Evolutionary conservation across 2,888 invertebrate genomes (phyloP).

Genomic region (Thymelicus sylvestris): DNA sequence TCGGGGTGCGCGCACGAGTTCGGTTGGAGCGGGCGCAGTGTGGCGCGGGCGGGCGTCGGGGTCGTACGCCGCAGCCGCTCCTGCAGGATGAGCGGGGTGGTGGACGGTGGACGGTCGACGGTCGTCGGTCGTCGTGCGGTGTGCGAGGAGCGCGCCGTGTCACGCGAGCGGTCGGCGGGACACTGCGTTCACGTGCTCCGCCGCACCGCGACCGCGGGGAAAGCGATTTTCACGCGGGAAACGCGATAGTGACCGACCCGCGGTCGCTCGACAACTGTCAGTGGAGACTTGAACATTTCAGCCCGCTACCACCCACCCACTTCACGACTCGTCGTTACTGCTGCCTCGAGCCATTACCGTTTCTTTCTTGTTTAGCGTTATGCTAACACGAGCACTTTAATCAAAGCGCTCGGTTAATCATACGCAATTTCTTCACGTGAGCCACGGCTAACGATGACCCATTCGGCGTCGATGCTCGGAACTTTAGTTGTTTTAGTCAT

Average conservation of each 20-base stretch:
- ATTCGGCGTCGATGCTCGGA: not conserved
- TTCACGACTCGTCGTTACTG: slow-evolving; percentile 43
- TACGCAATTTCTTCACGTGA: slow-evolving; percentile 32
- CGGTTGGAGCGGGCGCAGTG: slow-evolving; percentile 61
- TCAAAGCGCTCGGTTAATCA: slow-evolving; percentile 34
- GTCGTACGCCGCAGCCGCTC: slow-evolving; percentile 60
- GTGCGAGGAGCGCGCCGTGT: slow-evolving; percentile 70
- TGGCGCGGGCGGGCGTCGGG: slow-evolving; percentile 68
- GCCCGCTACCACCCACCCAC: slow-evolving; percentile 48
- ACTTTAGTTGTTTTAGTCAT: slow-evolving; percentile 2
- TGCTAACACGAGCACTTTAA: slow-evolving; percentile 38
- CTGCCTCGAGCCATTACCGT: slow-evolving; percentile 42
- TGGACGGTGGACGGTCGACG: no score
- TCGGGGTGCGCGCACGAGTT: slow-evolving; percentile 55
- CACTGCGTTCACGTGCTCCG: slow-evolving; percentile 81
- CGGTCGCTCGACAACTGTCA: slow-evolving; percentile 74
- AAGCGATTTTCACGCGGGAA: slow-evolving; percentile 83
- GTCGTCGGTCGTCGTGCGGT: slow-evolving; percentile 46
- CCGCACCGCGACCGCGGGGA: slow-evolving; percentile 73
- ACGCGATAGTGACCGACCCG: slow-evolving; percentile 76
- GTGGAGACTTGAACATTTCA: slow-evolving; percentile 49
- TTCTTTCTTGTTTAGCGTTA: slow-evolving; percentile 42
- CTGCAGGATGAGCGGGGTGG: slow-evolving; percentile 59
- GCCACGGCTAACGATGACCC: slow-evolving; percentile 26
- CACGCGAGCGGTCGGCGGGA: slow-evolving; percentile 82